phyloP scores from a whole-genome alignment of 1,140 invertebrate genomes.

The Drosophila setifemur region DNA sequence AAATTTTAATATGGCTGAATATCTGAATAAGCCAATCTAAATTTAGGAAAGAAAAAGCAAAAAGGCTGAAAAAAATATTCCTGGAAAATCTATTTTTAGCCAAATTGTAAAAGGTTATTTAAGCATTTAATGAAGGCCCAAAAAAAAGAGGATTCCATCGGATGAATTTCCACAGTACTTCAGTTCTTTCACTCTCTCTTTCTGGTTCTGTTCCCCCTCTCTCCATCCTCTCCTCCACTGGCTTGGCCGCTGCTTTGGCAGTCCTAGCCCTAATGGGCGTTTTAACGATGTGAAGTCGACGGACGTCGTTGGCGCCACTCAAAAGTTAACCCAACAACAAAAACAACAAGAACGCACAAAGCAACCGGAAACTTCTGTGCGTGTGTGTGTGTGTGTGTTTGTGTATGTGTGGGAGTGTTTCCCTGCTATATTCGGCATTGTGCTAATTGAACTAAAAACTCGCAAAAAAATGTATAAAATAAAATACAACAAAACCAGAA shows the following conservation, averaged over 20 bases:
- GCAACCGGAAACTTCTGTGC: slow-evolving; percentile 23
- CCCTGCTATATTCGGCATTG: slow-evolving; percentile 44
- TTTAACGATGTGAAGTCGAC: slow-evolving; percentile 70
- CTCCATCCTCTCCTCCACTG: slow-evolving; percentile 7
- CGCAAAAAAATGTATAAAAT: background rate
- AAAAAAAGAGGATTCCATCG: no score
- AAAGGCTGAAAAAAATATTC: no score
- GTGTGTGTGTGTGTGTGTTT: slow-evolving; percentile 3
- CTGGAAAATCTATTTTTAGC: no score
- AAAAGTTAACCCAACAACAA: slow-evolving; percentile 45
- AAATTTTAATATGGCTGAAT: no score
- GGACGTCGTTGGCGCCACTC: slow-evolving; percentile 58
- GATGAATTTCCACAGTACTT: slow-evolving; percentile 5
- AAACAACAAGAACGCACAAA: slow-evolving; percentile 32
- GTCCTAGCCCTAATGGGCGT: slow-evolving; percentile 50
- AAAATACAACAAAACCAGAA: slow-evolving; percentile 35
- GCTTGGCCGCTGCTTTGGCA: slow-evolving; percentile 11
- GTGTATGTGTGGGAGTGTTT: background rate
- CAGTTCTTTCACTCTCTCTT: slow-evolving; percentile 1
- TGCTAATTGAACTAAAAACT: slow-evolving; percentile 75
- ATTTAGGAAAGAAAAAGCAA: no score
- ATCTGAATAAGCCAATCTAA: no score
- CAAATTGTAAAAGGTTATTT: no score
- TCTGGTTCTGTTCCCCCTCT: no score
- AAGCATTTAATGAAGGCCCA: no score